Percentiles rank a stretch among this genome's conserved stretches.
These are phyloP conservation scores for Noctuana brunneofusca DNA, from an alignment of 2,888 invertebrate species.

Conservation along the genomic window DNA sequence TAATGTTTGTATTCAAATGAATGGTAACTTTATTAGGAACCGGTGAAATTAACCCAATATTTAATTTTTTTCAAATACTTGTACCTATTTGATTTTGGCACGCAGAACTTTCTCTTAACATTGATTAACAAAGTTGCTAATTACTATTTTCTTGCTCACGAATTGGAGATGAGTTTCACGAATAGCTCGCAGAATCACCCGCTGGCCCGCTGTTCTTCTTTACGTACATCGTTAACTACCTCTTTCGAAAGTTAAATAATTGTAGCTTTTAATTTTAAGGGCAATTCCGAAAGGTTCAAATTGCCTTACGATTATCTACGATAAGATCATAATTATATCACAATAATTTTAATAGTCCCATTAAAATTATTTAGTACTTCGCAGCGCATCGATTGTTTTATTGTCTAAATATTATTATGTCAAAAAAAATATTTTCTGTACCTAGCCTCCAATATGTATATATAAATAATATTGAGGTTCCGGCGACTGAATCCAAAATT, in stretches of 20 bases:
- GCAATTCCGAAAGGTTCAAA: too few species aligned
- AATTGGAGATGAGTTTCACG: constrained; percentile 2
- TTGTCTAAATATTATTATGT: too few species aligned
- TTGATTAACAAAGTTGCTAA: constrained; percentile 20
- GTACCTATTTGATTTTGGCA: not conserved
- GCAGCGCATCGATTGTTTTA: too few species aligned
- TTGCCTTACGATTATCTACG: too few species aligned
- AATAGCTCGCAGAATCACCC: not conserved
- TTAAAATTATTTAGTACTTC: too few species aligned
- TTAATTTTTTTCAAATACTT: not conserved
- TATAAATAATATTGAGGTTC: too few species aligned
- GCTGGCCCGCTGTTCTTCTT: not conserved
- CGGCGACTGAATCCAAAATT: too few species aligned
- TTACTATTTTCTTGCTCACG: constrained; percentile 9
- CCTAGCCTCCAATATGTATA: too few species aligned
- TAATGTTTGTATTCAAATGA: too few species aligned
- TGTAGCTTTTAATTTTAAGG: not conserved
- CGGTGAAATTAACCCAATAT: not conserved
- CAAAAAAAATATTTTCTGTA: too few species aligned
- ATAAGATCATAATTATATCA: too few species aligned
- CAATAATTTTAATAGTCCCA: too few species aligned
- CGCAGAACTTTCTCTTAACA: not conserved
- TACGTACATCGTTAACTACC: not conserved
- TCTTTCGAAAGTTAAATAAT: not conserved
- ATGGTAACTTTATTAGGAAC: not conserved